Evolutionary conservation across 2,888 invertebrate species (phyloP), one percentile per base, ranked within the genome.

Genomic region (Teleiodes luculella): DNA sequence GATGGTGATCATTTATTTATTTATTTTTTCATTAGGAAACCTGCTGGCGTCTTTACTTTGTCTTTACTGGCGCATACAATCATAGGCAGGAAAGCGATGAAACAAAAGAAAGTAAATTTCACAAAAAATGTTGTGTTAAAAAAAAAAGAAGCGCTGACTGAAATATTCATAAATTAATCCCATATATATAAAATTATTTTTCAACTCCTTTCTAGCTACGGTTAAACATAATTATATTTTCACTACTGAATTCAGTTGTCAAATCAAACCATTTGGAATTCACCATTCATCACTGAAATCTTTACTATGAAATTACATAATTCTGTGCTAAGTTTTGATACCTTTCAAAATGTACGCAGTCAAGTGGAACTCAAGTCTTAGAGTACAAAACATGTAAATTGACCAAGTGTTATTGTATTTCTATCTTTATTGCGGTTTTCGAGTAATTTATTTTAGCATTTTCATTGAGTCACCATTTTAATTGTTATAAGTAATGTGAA

Each of bases 401-500:
- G 49, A 49, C 49, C 49, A 49, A 49, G 48, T 49, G 37, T 16
- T 24, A 43, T 24, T 35, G 48, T 48, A 35, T 36, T n/a, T 49
- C 49, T 37, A 11, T 49, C 28, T 49, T 28, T 37, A 33, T 35
- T 47, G 33, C 33, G n/a, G n/a, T n/a, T 47, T 41, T 48, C n/a
- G 28, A 37, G 24, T 49, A 36, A 36, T 49, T 49, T 48, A 48
- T 48, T 48, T 48, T 48, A n/a, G 48, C 48, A 20, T 48, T 35
- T 35, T 20, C 13, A 16, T 33, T 4, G 13, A 51, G 56, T 57
- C 59, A 68, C 70, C 70, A 67, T 72, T 66, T 68, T 64, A 67
- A 65, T 68, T 65, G 16, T 16, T 28, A 20, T 28, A 49, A 24
- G 49, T 36, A 13, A 49, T 49, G 33, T 10, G 14, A 33, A 33